phyloP scores from a whole-genome alignment of 2,888 invertebrate species.

The Caenorhabditis becei region DNA sequence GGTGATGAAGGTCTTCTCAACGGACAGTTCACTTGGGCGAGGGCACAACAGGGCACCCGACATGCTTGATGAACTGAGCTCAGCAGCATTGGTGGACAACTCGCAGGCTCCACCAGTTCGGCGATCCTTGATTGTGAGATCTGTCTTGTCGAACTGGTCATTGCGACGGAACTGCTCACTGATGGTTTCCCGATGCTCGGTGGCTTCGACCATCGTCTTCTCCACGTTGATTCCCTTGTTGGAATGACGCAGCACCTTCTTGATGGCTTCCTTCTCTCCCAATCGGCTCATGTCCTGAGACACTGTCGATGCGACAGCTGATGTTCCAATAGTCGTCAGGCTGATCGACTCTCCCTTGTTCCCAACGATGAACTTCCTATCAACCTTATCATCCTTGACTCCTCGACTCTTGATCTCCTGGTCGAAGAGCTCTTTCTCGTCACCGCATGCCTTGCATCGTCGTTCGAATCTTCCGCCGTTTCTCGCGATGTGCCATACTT shows the following conservation, averaged over 20 bases:
- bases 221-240: slow-evolving; percentile 67
- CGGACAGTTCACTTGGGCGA: slow-evolving; percentile 59
- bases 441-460: slow-evolving; percentile 67
- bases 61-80: slow-evolving; percentile 50
- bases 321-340: slow-evolving; percentile 69
- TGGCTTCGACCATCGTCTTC: slow-evolving; percentile 58
- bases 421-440: slow-evolving; percentile 40
- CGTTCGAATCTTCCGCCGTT: slow-evolving; percentile 69
- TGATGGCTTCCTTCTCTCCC: slow-evolving; percentile 60
- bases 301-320: slow-evolving; percentile 61
- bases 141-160: slow-evolving; percentile 40
- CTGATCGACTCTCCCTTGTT: slow-evolving; percentile 61
- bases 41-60: slow-evolving; percentile 58
- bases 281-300: slow-evolving; percentile 59
- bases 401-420: slow-evolving; percentile 59
- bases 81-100: slow-evolving; percentile 61
- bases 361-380: slow-evolving; percentile 65
- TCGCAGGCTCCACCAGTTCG: slow-evolving; percentile 63
- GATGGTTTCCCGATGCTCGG: slow-evolving; percentile 56
- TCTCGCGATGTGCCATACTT: slow-evolving; percentile 63
- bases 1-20: slow-evolving; percentile 63
- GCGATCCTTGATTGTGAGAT: slow-evolving; percentile 31
- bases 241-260: slow-evolving; percentile 44
- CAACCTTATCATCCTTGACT: slow-evolving; percentile 55
- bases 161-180: slow-evolving; percentile 56